phyloP scores from a whole-genome alignment of 1,140 invertebrate species.

The Paraescarpia echinospica region DNA sequence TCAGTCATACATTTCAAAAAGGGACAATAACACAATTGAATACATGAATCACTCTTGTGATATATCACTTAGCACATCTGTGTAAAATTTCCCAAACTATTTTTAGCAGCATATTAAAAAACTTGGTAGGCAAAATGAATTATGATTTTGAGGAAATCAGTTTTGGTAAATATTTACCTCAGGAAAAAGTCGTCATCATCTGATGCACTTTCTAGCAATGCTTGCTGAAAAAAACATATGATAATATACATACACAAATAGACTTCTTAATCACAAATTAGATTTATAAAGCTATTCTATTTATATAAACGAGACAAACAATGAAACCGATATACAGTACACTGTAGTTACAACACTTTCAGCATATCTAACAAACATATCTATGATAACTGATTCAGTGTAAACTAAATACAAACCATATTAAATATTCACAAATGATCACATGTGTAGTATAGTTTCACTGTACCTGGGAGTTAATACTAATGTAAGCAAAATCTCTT shows the following conservation, averaged over 20 bases:
- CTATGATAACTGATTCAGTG: not conserved
- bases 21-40: too few species aligned
- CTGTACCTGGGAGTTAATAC: too few species aligned
- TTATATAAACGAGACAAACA: not conserved
- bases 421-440: not conserved
- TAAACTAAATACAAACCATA: not conserved
- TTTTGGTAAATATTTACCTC: conserved; percentile 9
- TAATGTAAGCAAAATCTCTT: not conserved
- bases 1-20: not conserved
- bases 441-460: not conserved
- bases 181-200: conserved; percentile 20
- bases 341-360: not conserved
- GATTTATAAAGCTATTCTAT: not conserved
- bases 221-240: conserved; percentile 23
- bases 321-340: not conserved
- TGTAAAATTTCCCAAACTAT: too few species aligned
- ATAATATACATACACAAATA: too few species aligned
- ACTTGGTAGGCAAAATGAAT: not conserved
- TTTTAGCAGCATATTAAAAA: not conserved
- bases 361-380: not conserved
- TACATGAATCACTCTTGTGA: too few species aligned
- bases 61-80: too few species aligned
- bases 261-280: not conserved
- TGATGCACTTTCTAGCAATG: conserved; percentile 11
- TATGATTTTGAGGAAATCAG: not conserved